Evolutionary conservation across 2,797 vertebrate species (phyloP).

Genomic region (Rhincodon typus): DNA sequence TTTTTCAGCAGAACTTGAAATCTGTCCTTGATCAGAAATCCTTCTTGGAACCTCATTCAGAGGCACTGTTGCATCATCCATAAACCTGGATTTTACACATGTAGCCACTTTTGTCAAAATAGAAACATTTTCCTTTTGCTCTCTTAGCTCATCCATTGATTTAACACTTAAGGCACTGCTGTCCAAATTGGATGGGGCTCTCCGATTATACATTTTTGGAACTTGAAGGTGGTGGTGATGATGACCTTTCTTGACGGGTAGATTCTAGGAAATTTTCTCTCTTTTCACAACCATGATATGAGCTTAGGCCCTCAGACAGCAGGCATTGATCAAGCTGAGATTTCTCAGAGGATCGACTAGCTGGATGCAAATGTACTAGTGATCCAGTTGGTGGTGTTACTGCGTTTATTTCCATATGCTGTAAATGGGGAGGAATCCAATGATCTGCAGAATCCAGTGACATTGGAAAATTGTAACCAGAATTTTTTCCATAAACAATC

Average conservation of each 20-base stretch:
- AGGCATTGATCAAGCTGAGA: not conserved
- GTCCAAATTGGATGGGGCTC: constrained; percentile 51
- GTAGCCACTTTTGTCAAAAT: constrained; percentile 16
- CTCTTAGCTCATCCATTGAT: constrained; percentile 38
- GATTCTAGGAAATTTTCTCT: not conserved
- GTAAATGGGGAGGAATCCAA: not conserved
- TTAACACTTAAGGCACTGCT: constrained; percentile 54
- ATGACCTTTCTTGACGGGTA: not conserved
- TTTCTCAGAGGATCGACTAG: not conserved
- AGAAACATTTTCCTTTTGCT: constrained; percentile 8
- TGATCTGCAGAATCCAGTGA: not conserved
- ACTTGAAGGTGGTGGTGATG: constrained; percentile 58
- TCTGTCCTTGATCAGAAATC: constrained; percentile 38
- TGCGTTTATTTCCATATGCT: not conserved
- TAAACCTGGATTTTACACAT: not conserved
- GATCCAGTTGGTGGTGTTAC: not conserved
- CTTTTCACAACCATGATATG: not conserved
- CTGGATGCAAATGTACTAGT: not conserved
- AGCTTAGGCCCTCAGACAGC: not conserved
- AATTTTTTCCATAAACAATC: not conserved
- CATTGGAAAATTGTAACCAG: not conserved
- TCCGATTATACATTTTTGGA: constrained; percentile 63
- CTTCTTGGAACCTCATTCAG: not conserved
- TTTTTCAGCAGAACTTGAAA: constrained; percentile 40
- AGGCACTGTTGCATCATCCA: not conserved